phyloP scores from a whole-genome alignment of 2,113 vertebrate genomes.

The Spermophilus dauricus region DNA sequence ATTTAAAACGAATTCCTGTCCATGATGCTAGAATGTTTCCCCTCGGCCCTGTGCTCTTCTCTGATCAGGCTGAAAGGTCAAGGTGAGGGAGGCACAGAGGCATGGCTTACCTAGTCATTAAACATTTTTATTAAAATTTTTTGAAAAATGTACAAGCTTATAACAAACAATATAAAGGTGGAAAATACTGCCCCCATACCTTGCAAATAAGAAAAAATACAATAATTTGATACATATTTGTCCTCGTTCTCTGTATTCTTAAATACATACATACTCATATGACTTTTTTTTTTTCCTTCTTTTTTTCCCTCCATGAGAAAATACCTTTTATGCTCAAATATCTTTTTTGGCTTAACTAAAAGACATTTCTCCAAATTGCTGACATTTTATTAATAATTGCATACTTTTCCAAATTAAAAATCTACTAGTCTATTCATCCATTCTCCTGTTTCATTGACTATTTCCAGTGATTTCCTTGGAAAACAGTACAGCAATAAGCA shows the following conservation, averaged over 20 bases:
- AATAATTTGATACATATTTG: neutral
- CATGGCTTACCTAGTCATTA: neutral
- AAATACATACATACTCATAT: neutral
- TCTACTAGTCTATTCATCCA: neutral
- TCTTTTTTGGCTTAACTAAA: neutral
- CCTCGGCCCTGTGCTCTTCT: neutral
- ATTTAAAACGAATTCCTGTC: neutral
- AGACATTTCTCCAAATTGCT: neutral
- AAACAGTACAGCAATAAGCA: neutral
- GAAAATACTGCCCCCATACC: neutral
- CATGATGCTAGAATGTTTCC: neutral
- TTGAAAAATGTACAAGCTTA: neutral
- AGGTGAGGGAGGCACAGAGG: neutral
- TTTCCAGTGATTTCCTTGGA: neutral
- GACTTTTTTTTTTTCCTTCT: neutral
- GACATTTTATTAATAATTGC: neutral
- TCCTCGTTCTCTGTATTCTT: neutral
- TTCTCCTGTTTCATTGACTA: neutral
- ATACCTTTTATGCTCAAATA: neutral
- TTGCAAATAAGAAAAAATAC: constrained; percentile 10
- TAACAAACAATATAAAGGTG: neutral
- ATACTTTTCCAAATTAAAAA: neutral
- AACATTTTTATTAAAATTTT: neutral
- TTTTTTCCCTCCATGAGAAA: neutral
- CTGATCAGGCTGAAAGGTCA: neutral